Percentiles rank a stretch among this genome's conserved stretches.
These are phyloP conservation scores for Chaenodraco wilsoni DNA, from an alignment of 2,797 vertebrate genomes.

Conservation along the genomic window DNA sequence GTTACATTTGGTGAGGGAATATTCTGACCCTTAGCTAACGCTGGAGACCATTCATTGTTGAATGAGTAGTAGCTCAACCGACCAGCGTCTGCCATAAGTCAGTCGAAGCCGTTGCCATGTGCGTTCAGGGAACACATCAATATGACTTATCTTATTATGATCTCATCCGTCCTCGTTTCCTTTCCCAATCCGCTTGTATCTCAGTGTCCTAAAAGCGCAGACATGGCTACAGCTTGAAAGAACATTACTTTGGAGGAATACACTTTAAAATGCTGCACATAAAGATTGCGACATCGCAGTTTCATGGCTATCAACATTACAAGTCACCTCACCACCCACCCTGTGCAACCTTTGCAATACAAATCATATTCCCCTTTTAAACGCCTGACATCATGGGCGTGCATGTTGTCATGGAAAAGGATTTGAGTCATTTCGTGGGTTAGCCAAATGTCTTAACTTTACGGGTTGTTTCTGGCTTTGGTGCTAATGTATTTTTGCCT, in stretches of 20 bases:
- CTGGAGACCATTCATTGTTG: not conserved
- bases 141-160: constrained; percentile 4
- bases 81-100: constrained; percentile 12
- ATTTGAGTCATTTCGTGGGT: constrained; percentile 1
- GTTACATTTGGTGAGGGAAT: constrained; percentile 11
- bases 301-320: constrained; percentile 36
- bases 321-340: constrained; percentile 46
- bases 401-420: constrained; percentile 54
- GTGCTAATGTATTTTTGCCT: not conserved
- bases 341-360: constrained; percentile 26
- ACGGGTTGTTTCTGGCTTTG: constrained; percentile 28
- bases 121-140: constrained; percentile 14
- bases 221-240: constrained; percentile 33
- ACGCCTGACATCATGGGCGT: constrained; percentile 35
- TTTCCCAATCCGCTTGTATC: constrained; percentile 26
- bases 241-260: constrained; percentile 24
- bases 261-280: constrained; percentile 24
- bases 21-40: constrained; percentile 6
- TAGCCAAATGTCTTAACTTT: constrained; percentile 3
- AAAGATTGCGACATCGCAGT: constrained; percentile 26
- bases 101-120: not conserved
- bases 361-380: not conserved
- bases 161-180: constrained; percentile 26
- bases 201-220: not conserved
- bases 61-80: not conserved